These are phyloP conservation scores for Onychomys arenicola DNA, from an alignment of 2,797 vertebrate species.

Conservation along the genomic window DNA sequence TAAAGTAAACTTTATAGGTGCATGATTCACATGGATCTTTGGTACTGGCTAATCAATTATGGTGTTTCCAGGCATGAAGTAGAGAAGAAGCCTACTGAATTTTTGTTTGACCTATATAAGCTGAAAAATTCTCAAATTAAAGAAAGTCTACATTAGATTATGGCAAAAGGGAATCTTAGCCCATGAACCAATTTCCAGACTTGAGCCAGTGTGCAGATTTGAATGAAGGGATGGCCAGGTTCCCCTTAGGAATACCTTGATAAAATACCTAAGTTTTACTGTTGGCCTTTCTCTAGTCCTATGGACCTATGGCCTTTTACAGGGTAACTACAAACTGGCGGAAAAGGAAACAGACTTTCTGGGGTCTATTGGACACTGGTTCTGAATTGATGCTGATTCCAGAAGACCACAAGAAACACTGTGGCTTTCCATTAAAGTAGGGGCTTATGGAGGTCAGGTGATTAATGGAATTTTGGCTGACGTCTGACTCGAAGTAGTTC, in stretches of 20 bases:
- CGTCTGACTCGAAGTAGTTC: not conserved
- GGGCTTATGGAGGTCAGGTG: not conserved
- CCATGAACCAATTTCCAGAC: not conserved
- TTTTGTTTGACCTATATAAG: not conserved
- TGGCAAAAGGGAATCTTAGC: not conserved
- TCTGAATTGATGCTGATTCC: not conserved
- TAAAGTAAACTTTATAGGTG: not conserved
- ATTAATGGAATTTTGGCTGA: not conserved
- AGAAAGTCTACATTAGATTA: not conserved
- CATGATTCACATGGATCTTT: not conserved
- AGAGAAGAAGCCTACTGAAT: not conserved
- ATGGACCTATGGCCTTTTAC: not conserved
- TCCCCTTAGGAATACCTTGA: not conserved
- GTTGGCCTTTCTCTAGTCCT: not conserved
- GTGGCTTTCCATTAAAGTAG: not conserved
- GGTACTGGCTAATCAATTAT: not conserved
- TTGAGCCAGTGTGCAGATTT: not conserved
- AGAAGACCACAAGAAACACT: not conserved
- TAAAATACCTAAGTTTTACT: not conserved
- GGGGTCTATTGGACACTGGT: not conserved
- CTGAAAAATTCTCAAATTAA: not conserved
- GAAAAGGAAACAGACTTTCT: not conserved
- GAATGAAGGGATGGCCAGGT: not conserved
- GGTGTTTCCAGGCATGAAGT: not conserved
- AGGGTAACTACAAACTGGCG: not conserved